These are phyloP conservation scores for Sebastes hubbsi DNA, from an alignment of 2,797 vertebrate genomes.

Conservation along the genomic window DNA sequence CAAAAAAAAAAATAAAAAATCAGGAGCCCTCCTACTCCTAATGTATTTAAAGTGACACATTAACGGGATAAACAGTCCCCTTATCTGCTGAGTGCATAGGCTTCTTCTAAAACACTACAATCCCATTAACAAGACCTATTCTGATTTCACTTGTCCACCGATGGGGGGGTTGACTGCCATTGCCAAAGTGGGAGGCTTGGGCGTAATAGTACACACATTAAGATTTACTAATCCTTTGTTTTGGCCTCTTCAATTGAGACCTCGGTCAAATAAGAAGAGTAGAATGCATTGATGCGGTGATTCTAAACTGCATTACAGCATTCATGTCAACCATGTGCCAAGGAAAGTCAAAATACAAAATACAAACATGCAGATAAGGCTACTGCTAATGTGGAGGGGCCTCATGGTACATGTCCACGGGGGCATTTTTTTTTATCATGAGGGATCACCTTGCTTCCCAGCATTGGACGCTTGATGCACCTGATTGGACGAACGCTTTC, in stretches of 20 bases:
- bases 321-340: background rate
- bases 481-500: background rate
- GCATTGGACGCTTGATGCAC: background rate
- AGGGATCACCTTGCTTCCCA: background rate
- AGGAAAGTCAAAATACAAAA: background rate
- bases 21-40: slow-evolving; percentile 67
- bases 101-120: slow-evolving; percentile 79
- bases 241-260: slow-evolving; percentile 49
- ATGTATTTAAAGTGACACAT: slow-evolving; percentile 89
- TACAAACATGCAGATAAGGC: background rate
- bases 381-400: background rate
- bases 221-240: slow-evolving; percentile 70
- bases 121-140: slow-evolving; percentile 82
- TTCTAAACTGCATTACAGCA: background rate
- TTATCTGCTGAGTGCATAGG: slow-evolving; percentile 82
- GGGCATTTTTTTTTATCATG: background rate
- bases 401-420: background rate
- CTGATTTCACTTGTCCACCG: slow-evolving; percentile 68
- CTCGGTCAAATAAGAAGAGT: slow-evolving; percentile 33
- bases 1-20: slow-evolving; percentile 32
- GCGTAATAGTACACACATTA: slow-evolving; percentile 67
- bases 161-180: slow-evolving; percentile 32
- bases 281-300: background rate
- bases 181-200: slow-evolving; percentile 55
- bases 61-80: slow-evolving; percentile 86